phyloP scores from a whole-genome alignment of 2,797 vertebrate genomes.

The Sebastes trivittatus region DNA sequence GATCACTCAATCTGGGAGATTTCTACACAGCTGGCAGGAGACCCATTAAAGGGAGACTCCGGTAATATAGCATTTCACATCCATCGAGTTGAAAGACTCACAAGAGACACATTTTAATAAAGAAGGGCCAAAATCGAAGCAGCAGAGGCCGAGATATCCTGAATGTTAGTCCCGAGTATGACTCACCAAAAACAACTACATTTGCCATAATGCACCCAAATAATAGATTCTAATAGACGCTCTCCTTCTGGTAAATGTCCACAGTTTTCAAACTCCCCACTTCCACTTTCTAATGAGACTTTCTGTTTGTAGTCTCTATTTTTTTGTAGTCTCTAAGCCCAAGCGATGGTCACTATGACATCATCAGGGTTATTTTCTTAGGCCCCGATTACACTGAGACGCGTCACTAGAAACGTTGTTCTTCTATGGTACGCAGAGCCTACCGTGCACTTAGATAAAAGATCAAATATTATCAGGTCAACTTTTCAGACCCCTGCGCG shows the following conservation, averaged over 20 bases:
- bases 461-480: no score
- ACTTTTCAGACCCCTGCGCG: no score
- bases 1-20: neutral
- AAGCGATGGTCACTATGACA: no score
- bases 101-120: neutral
- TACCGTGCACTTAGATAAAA: no score
- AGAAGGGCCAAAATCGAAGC: neutral
- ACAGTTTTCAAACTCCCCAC: neutral
- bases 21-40: slow-evolving; percentile 48
- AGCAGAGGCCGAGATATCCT: neutral
- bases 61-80: neutral
- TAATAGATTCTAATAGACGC: neutral
- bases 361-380: no score
- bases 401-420: no score
- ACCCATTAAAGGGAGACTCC: neutral
- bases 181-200: neutral
- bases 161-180: neutral
- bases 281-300: neutral
- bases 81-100: neutral
- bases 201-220: neutral
- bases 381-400: no score
- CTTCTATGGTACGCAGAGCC: no score
- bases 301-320: neutral
- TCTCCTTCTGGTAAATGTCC: neutral
- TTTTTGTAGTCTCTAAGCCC: no score